These are phyloP conservation scores for Pasiphila rectangulata DNA, from an alignment of 2,888 invertebrate genomes.

Conservation along the genomic window DNA sequence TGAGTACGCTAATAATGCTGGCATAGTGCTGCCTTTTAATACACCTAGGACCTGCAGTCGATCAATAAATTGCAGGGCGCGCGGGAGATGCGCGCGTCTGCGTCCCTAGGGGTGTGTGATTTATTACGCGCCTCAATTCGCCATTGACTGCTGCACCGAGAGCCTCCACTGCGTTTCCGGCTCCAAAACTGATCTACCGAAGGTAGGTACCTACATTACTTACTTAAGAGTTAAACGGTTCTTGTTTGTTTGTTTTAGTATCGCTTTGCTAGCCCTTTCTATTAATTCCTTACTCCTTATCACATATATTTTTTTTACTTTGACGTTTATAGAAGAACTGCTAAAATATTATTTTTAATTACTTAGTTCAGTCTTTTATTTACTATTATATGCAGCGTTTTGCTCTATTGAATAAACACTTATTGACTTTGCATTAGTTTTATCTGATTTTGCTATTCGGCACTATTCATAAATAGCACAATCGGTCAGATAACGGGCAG, in stretches of 20 bases:
- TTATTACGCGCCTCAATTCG: slow-evolving; percentile 20
- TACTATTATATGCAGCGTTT: no score
- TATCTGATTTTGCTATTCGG: no score
- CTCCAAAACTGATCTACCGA: neutral
- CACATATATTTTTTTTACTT: no score
- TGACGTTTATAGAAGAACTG: no score
- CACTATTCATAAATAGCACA: no score
- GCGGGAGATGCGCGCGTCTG: slow-evolving; percentile 25
- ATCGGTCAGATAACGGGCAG: no score
- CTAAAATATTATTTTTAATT: no score
- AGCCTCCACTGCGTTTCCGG: slow-evolving; percentile 9
- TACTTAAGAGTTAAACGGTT: neutral
- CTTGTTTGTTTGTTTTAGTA: neutral
- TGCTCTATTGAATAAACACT: no score
- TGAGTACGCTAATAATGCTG: neutral
- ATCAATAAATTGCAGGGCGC: slow-evolving; percentile 20
- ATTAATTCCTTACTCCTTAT: no score
- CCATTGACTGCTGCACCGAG: slow-evolving; percentile 7
- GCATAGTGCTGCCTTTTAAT: neutral
- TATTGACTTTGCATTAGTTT: no score
- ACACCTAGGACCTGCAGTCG: slow-evolving; percentile 18
- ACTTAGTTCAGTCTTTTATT: no score
- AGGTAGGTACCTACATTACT: slow-evolving; percentile 3
- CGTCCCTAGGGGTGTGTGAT: slow-evolving; percentile 9
- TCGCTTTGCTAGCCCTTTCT: no score